Evolutionary conservation across 2,888 invertebrate species (phyloP).

Genomic region (Crossocerus cetratus): DNA sequence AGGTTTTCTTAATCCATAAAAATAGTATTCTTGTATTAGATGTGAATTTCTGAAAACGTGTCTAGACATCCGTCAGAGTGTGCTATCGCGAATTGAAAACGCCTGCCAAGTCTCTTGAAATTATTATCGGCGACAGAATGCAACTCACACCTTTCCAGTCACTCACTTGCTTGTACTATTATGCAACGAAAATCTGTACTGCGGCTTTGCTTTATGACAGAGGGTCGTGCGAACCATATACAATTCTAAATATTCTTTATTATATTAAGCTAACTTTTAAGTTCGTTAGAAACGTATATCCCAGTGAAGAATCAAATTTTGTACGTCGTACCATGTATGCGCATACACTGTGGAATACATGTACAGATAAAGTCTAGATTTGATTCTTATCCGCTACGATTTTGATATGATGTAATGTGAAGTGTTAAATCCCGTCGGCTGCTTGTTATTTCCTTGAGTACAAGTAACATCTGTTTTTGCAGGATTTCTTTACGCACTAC

Average conservation of each 20-base stretch:
- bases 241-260: conserved; percentile 8
- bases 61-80: background rate
- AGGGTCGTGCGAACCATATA: conserved; percentile 1
- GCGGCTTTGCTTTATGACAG: conserved; percentile 19
- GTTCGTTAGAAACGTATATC: conserved; percentile 21
- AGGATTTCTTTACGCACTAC: conserved; percentile 36
- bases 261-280: conserved; percentile 23
- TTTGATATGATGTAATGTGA: conserved; percentile 54
- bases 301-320: conserved; percentile 29
- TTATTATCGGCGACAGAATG: background rate
- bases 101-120: background rate
- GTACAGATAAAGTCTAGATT: conserved; percentile 38
- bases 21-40: background rate
- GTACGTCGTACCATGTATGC: conserved; percentile 22
- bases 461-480: conserved; percentile 45
- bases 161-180: background rate
- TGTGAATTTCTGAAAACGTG: background rate
- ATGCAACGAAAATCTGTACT: conserved; percentile 30
- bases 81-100: background rate
- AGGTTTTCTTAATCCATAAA: conserved; percentile 11
- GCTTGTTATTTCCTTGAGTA: conserved; percentile 38
- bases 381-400: conserved; percentile 50
- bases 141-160: background rate
- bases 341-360: conserved; percentile 19
- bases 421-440: conserved; percentile 42